These are phyloP conservation scores for Bugulina stolonifera DNA, from an alignment of 2,888 invertebrate species.

Conservation along the genomic window DNA sequence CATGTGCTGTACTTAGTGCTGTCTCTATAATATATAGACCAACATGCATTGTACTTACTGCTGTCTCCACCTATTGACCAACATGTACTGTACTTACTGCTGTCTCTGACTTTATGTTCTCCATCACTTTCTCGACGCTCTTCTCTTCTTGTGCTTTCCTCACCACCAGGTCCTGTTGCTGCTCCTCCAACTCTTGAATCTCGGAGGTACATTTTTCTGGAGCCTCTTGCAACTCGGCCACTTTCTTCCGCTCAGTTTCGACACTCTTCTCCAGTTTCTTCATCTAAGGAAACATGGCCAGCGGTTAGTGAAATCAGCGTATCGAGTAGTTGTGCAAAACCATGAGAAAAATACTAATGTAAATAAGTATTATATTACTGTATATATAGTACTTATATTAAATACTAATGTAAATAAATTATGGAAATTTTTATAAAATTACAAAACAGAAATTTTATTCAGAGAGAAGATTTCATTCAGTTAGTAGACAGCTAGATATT, in stretches of 20 bases:
- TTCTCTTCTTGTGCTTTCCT: constrained; percentile 57
- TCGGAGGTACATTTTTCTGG: constrained; percentile 71
- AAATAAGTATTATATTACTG: no score
- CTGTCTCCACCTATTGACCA: not conserved
- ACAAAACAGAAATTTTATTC: no score
- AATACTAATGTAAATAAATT: no score
- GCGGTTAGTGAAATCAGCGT: no score
- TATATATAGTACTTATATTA: no score
- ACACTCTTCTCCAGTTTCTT: constrained; percentile 68
- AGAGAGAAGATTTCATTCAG: no score
- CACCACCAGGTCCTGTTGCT: constrained; percentile 60
- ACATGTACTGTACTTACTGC: constrained; percentile 41
- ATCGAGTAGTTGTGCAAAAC: no score
- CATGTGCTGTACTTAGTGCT: no score
- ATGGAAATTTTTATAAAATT: no score
- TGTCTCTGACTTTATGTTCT: constrained; percentile 64
- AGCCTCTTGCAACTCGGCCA: constrained; percentile 61
- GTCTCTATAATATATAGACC: constrained; percentile 1
- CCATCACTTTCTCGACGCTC: constrained; percentile 57
- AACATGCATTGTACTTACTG: not conserved
- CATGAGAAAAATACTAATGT: no score
- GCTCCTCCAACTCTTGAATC: constrained; percentile 57
- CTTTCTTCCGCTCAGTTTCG: constrained; percentile 56
- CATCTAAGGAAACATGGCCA: no score
- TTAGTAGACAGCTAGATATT: no score